Percentiles rank a stretch among this genome's conserved stretches.
phyloP scores from a whole-genome alignment of 2,888 invertebrate species.

The Nemapogon koenigi region DNA sequence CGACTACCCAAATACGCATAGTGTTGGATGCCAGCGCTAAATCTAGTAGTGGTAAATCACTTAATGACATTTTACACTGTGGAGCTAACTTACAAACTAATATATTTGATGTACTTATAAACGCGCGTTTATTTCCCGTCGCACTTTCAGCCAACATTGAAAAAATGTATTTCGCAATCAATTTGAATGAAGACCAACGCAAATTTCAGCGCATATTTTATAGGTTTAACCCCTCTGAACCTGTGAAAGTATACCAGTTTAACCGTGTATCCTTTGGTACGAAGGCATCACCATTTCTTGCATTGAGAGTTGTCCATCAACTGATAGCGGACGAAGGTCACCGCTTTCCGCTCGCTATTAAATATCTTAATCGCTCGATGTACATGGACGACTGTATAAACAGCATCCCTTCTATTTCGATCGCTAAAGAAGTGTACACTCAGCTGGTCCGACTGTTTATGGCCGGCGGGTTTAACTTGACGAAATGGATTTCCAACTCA shows the following conservation, averaged over 20 bases:
- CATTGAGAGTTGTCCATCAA: conserved; percentile 14
- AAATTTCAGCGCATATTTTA: conserved; percentile 1
- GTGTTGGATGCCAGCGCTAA: conserved; percentile 14
- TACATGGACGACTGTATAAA: conserved; percentile 16
- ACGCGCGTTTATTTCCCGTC: conserved; percentile 14
- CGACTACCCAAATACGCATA: too few species aligned
- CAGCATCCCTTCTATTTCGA: neutral
- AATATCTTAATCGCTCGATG: neutral
- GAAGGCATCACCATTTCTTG: neutral
- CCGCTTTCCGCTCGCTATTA: conserved; percentile 9
- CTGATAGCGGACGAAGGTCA: conserved; percentile 12
- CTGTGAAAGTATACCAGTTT: neutral
- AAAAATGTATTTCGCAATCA: conserved; percentile 15
- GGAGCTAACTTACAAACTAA: conserved; percentile 16
- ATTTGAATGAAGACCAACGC: neutral
- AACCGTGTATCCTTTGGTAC: conserved; percentile 1
- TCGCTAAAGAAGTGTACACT: neutral
- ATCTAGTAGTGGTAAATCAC: conserved; percentile 12
- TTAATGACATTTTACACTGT: conserved; percentile 15
- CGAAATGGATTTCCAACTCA: conserved; percentile 14
- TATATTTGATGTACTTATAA: conserved; percentile 13
- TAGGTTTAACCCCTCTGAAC: conserved; percentile 1
- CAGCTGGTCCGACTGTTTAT: conserved; percentile 15
- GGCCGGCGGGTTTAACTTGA: conserved; percentile 14
- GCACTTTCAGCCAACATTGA: conserved; percentile 14